Evolutionary conservation across 2,888 invertebrate genomes (phyloP).

Genomic region (Erynnis tages): DNA sequence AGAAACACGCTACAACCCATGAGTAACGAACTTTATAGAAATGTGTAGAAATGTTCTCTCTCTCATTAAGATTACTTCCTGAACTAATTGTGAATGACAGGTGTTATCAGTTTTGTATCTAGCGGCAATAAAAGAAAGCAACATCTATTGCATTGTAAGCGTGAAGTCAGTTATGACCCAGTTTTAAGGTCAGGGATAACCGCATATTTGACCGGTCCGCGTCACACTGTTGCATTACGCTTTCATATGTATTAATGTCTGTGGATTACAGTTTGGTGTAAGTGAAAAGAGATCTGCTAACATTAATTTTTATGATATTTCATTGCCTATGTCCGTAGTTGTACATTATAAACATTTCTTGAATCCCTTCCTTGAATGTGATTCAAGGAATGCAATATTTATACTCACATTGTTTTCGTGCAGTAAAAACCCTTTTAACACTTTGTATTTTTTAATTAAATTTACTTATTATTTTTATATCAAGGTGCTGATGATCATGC

Average conservation of each 20-base stretch:
- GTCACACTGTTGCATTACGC: slow-evolving; percentile 49
- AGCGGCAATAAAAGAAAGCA: slow-evolving; percentile 21
- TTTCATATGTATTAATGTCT: slow-evolving; percentile 43
- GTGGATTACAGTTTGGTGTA: slow-evolving; percentile 29
- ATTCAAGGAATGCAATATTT: too few species aligned
- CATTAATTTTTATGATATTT: too few species aligned
- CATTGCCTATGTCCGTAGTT: too few species aligned
- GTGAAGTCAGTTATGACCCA: slow-evolving; percentile 43
- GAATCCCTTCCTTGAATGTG: too few species aligned
- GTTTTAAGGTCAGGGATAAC: slow-evolving; percentile 67
- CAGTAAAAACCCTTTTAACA: too few species aligned
- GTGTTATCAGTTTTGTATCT: slow-evolving; percentile 9
- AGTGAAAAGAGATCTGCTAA: slow-evolving; percentile 31
- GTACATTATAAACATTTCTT: too few species aligned
- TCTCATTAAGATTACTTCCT: not conserved
- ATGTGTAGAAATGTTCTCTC: not conserved
- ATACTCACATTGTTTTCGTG: too few species aligned
- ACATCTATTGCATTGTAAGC: slow-evolving; percentile 24
- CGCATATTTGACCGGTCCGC: slow-evolving; percentile 51
- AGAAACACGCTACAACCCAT: too few species aligned
- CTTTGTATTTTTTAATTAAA: too few species aligned
- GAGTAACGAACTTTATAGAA: too few species aligned
- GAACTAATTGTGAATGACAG: slow-evolving; percentile 4
- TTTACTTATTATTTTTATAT: too few species aligned
- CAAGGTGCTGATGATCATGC: too few species aligned